These are phyloP conservation scores for Parazoanthus darwini DNA, from an alignment of 92 coral and sea anemone genomes.

Conservation along the genomic window DNA sequence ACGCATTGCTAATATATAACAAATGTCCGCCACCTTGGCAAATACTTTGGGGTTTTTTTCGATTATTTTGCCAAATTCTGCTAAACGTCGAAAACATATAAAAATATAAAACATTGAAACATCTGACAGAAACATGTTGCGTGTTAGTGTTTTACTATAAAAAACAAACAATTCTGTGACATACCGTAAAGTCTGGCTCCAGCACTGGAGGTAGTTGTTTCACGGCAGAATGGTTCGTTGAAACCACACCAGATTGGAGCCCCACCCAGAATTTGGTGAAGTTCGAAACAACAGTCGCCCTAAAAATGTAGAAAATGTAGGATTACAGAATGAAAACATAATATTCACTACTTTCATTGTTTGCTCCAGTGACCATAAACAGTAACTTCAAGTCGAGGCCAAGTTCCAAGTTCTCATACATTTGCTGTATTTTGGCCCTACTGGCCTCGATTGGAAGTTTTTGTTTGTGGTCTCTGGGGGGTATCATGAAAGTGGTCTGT, in stretches of 20 bases:
- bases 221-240: constrained; percentile 11
- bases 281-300: constrained; percentile 29
- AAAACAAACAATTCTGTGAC: background rate
- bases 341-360: too few relatives aligned
- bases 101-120: background rate
- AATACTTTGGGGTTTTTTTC: too few relatives aligned
- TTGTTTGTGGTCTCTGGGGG: too few relatives aligned
- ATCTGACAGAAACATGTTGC: background rate
- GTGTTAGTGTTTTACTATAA: background rate
- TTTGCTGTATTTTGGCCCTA: too few relatives aligned
- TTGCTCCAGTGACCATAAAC: too few relatives aligned
- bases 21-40: too few relatives aligned
- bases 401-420: too few relatives aligned
- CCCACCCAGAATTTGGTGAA: constrained; percentile 34
- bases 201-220: background rate
- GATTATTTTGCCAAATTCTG: too few relatives aligned
- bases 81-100: background rate
- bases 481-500: too few relatives aligned
- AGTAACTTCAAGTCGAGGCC: too few relatives aligned
- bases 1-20: too few relatives aligned
- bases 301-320: background rate
- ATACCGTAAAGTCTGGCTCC: constrained; percentile 28
- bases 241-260: constrained; percentile 3
- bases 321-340: background rate
- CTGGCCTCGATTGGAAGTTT: too few relatives aligned